Conservation (phyloP, 2,888 invertebrate genomes). For the Pammene fasciana region DNA sequence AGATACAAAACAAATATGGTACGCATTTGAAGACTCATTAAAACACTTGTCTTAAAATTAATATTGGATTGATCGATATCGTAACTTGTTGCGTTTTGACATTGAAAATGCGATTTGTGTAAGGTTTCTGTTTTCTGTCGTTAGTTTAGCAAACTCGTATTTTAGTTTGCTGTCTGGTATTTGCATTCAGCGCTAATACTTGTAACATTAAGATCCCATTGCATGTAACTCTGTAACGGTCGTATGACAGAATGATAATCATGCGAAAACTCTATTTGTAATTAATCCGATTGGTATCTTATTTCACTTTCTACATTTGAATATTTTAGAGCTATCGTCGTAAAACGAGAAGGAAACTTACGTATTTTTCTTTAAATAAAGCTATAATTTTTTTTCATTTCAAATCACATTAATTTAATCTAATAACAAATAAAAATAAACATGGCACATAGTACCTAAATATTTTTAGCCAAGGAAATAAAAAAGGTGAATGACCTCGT, state of each 20-base stretch:
- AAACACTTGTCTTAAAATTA: not conserved
- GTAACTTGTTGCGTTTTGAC: not conserved
- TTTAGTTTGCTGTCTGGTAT: not conserved
- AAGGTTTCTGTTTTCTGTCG: slow-evolving; percentile 3
- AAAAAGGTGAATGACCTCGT: slow-evolving; percentile 4
- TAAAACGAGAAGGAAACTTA: not conserved
- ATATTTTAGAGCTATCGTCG: not conserved
- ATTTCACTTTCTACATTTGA: slow-evolving; percentile 1
- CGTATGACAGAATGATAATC: not conserved
- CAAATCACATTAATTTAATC: not conserved
- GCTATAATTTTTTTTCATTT: too few relatives aligned
- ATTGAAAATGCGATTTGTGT: slow-evolving; percentile 3
- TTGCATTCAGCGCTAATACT: not conserved
- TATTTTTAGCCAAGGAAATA: not conserved
- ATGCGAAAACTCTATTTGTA: slow-evolving; percentile 7
- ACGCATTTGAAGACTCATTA: not conserved
- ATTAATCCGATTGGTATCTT: slow-evolving; percentile 13
- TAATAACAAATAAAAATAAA: too few relatives aligned
- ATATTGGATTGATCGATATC: not conserved
- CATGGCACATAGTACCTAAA: too few relatives aligned
- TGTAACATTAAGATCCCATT: not conserved
- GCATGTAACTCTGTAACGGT: not conserved
- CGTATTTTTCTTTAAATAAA: too few relatives aligned
- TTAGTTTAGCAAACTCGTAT: not conserved
- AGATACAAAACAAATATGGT: not conserved